Base-by-base conservation (phyloP, 2,888 invertebrate species). In the Zaprionus obscuricornis region DNA sequence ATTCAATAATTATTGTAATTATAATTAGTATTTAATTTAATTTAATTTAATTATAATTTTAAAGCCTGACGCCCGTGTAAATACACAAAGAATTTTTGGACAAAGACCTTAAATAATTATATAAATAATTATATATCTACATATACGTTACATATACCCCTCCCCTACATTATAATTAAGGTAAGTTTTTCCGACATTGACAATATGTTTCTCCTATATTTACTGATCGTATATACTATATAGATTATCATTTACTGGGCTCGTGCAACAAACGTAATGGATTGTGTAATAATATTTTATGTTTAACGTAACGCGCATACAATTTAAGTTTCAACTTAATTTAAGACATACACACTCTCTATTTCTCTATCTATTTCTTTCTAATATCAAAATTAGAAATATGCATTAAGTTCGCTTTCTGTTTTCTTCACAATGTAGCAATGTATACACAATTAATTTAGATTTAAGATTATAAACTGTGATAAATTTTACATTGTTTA, bases 401-500 rank as follows among this genome's bases (percentile, higher is more conserved):
- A 62, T 42, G 18, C 42, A 39, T 59, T 49, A 60, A 47, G 29
- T 20, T 45, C 27, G 46, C 54, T 73, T 73, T 58, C n/a, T n/a
- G n/a, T 60, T 68, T 65, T 67, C 14, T 40, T n/a, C n/a, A n/a
- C n/a, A 67, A 57, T 31, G n/a, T n/a, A 54, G 40, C 45, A 42
- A 43, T 43, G 31, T 57, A 51, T 50, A 50, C 67, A 31, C 31
- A 31, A 24, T 59, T 62, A 73, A 55, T 33, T 47, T 85, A 83
- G 65, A 34, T 14, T 51, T 84, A 84, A 84, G 84, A 71, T 74
- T 83, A 59, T 79, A 83, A 87, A 70, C 84, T 84, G 84, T 84
- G 84, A 84, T 84, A 84, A 63, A 78, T 72, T 85, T 86, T 85
- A 70, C 83, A 85, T 86, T 82, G 74, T 86, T 78, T 85, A 70